A percentile compares a stretch with the other conserved stretches of the same genome.
Conservation (phyloP, 2,113 vertebrate genomes). For the Ictalurus furcatus region DNA sequence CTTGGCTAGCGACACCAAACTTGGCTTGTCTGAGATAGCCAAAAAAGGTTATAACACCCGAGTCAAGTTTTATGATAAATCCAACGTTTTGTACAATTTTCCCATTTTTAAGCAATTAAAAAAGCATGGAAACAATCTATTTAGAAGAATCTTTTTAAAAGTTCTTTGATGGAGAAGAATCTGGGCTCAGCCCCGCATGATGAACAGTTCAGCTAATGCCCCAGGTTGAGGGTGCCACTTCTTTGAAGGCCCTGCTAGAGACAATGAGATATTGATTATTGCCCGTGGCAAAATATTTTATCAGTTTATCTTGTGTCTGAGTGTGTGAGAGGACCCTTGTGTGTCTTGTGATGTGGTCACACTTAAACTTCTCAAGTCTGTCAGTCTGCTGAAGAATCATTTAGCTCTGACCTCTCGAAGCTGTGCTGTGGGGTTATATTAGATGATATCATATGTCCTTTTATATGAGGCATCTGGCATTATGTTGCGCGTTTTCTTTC, state of each 20-base stretch:
- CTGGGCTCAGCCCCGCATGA: too few species aligned
- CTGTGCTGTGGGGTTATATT: conserved; percentile 64
- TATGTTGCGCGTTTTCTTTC: conserved; percentile 61
- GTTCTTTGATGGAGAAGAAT: too few species aligned
- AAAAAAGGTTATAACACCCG: too few species aligned
- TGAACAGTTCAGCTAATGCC: too few species aligned
- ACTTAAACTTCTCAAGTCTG: conserved; percentile 54
- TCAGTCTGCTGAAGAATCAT: conserved; percentile 64
- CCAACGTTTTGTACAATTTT: too few species aligned
- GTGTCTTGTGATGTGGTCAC: conserved; percentile 4
- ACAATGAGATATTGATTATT: conserved; percentile 1
- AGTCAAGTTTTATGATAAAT: too few species aligned
- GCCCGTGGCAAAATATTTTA: neutral
- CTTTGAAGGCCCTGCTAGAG: neutral
- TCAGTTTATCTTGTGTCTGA: neutral
- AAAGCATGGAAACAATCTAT: too few species aligned
- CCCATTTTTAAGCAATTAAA: too few species aligned
- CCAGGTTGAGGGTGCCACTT: neutral
- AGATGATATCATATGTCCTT: conserved; percentile 75
- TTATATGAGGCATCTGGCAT: conserved; percentile 72
- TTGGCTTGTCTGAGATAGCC: too few species aligned
- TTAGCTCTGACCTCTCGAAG: conserved; percentile 68
- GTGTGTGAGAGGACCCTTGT: neutral
- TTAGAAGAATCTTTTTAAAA: too few species aligned
- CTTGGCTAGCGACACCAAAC: too few species aligned